These are phyloP conservation scores for Cryptoprocta ferox DNA, from an alignment of 2,797 vertebrate species.

Conservation along the genomic window DNA sequence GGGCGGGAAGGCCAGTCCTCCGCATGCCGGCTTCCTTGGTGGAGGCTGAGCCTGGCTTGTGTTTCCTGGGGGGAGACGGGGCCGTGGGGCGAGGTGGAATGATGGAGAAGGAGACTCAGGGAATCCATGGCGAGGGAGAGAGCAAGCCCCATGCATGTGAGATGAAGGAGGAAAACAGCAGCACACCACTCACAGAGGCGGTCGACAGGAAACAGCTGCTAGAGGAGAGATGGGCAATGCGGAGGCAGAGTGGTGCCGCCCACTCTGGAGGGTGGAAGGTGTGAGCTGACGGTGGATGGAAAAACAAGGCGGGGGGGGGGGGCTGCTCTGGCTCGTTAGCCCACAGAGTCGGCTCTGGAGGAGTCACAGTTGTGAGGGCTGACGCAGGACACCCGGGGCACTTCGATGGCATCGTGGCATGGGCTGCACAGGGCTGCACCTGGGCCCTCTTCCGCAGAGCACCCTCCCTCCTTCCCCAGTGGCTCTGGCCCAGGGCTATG, in stretches of 20 bases:
- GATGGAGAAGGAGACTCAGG: neutral
- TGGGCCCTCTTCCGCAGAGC: accelerated
- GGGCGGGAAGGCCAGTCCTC: neutral
- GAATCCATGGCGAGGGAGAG: accelerated
- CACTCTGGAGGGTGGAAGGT: neutral
- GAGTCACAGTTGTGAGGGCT: neutral
- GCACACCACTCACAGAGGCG: accelerated
- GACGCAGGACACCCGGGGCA: accelerated
- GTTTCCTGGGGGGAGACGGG: neutral
- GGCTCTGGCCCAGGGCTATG: neutral
- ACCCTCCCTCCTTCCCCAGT: neutral
- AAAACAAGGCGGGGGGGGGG: accelerated
- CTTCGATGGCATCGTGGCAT: accelerated
- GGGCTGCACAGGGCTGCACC: neutral
- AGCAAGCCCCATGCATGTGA: neutral
- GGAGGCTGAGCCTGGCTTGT: neutral
- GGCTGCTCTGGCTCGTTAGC: neutral
- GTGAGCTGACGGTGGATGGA: neutral
- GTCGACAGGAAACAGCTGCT: neutral
- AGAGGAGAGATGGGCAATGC: neutral
- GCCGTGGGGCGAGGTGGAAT: neutral
- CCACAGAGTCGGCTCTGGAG: neutral
- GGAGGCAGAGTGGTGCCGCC: neutral
- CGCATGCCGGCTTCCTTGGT: neutral
- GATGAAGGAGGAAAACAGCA: neutral